A percentile compares a stretch with the other conserved stretches of the same genome.
Conservation (phyloP, 2,797 vertebrate genomes). For the Oryzias sinensis region DNA sequence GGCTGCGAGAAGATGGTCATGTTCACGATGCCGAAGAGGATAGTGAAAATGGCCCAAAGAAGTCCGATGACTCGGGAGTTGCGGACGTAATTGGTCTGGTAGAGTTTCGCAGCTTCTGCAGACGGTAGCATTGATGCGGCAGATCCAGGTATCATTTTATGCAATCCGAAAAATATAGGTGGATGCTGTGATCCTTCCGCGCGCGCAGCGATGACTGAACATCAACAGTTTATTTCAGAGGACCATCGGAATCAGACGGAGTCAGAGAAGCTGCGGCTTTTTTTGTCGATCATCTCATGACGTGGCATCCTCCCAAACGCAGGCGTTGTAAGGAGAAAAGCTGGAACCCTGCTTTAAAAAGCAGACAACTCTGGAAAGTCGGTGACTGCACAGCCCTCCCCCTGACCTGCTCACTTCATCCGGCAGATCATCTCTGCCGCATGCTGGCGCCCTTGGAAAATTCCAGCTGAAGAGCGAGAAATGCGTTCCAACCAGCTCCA, state of each 20-base stretch:
- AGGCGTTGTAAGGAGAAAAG: slow-evolving; percentile 23
- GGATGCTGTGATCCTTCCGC: slow-evolving; percentile 34
- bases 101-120: slow-evolving; percentile 93
- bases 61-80: slow-evolving; percentile 96
- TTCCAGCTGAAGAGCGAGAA: background rate
- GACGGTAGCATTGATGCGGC: slow-evolving; percentile 91
- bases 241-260: slow-evolving; percentile 10
- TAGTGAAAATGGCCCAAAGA: slow-evolving; percentile 96
- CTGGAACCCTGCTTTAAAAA: slow-evolving; percentile 17
- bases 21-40: slow-evolving; percentile 94
- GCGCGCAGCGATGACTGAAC: slow-evolving; percentile 27
- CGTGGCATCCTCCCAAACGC: slow-evolving; percentile 54
- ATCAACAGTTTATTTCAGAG: slow-evolving; percentile 6
- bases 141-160: slow-evolving; percentile 78
- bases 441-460: slow-evolving; percentile 50
- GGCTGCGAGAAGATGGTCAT: slow-evolving; percentile 96
- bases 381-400: slow-evolving; percentile 19
- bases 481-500: background rate
- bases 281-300: slow-evolving; percentile 69
- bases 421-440: slow-evolving; percentile 55
- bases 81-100: slow-evolving; percentile 94
- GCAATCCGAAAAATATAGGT: slow-evolving; percentile 37
- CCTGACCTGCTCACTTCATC: slow-evolving; percentile 38
- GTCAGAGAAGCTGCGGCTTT: slow-evolving; percentile 28
- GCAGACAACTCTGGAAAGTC: slow-evolving; percentile 21